Base-by-base conservation (phyloP, 2,888 invertebrate species). In the Pyrrhosoma nymphula region DNA sequence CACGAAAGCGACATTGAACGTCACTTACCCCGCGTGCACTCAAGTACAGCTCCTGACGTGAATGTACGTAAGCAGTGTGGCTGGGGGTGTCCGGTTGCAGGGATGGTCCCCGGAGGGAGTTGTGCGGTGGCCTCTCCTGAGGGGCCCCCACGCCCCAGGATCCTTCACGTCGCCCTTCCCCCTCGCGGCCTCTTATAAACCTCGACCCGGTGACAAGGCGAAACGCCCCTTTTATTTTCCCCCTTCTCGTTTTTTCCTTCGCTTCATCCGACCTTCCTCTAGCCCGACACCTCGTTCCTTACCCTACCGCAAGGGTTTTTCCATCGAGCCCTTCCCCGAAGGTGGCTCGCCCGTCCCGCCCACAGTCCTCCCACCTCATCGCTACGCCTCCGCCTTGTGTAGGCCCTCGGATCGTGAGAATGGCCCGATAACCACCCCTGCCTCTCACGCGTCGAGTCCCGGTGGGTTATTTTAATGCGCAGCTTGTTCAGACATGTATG, bases 231-330 rank as follows among this genome's bases (percentile, higher is more conserved):
- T 56, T 26, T 26, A 26, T 4, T 90, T 56, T n/a, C 26, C 39
- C 23, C 18, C 56, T 14, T 60, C 10, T 60, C 60, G 60, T 60
- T 60, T 60, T 47, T 60, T 90, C 56, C 4, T 16, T n/a, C 90
- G 16, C 56, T 0, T 26, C 55, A 90, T 56, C 56, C 56, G 26
- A 12, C 39, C 55, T 55, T 14, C 90, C n/a, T 90, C 55, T n/a
- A 56, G 56, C 47, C 55, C 56, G 56, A 89, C 60, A 10, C 60
- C 60, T 60, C 60, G 56, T 35, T 90, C 63, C 91, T 91, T 91
- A 91, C 63, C 91, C 91, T 91, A 91, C 91, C 91, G 91, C 91
- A 91, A 91, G 91, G 91, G 91, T 60, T 39, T 91, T 91, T 63
- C 63, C 47, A 10, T 60, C 63, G 91, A 63, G 63, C 39, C 47